These are phyloP conservation scores for Nymphalis urticae DNA, from an alignment of 2,888 invertebrate species.

Conservation along the genomic window DNA sequence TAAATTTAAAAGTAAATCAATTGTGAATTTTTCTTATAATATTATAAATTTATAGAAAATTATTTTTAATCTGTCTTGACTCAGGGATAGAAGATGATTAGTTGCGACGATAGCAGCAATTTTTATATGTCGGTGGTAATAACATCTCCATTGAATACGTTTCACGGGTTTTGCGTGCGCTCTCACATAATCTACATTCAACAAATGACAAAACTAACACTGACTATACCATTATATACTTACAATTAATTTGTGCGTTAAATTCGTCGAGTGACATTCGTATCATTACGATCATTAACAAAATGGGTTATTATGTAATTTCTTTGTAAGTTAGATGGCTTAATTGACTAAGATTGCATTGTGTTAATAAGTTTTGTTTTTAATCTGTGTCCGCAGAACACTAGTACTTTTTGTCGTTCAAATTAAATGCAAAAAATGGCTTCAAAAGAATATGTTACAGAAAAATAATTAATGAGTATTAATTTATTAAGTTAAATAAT, in stretches of 20 bases:
- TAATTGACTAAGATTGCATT: neutral
- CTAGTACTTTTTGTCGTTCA: too few species aligned
- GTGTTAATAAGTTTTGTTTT: neutral
- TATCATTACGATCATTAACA: slow-evolving; percentile 2
- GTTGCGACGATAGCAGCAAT: too few species aligned
- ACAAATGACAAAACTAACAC: slow-evolving; percentile 33
- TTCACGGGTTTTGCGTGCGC: slow-evolving; percentile 46
- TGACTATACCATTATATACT: slow-evolving; percentile 13
- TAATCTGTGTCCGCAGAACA: too few species aligned
- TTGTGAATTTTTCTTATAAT: too few species aligned
- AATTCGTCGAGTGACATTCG: neutral
- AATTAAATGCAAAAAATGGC: too few species aligned
- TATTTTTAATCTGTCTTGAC: too few species aligned
- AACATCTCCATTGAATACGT: slow-evolving; percentile 44
- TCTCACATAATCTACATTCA: slow-evolving; percentile 52
- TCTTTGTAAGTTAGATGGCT: neutral
- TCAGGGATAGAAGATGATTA: too few species aligned
- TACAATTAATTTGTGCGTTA: slow-evolving; percentile 9
- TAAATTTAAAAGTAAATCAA: too few species aligned
- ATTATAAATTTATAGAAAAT: too few species aligned
- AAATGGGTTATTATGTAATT: neutral
- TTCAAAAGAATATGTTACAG: too few species aligned
- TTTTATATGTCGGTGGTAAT: slow-evolving; percentile 7
- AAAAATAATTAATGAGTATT: too few species aligned
- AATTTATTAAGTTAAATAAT: too few species aligned